Evolutionary conservation across 2,113 vertebrate genomes (phyloP).

Genomic region (Malurus cyaneus): DNA sequence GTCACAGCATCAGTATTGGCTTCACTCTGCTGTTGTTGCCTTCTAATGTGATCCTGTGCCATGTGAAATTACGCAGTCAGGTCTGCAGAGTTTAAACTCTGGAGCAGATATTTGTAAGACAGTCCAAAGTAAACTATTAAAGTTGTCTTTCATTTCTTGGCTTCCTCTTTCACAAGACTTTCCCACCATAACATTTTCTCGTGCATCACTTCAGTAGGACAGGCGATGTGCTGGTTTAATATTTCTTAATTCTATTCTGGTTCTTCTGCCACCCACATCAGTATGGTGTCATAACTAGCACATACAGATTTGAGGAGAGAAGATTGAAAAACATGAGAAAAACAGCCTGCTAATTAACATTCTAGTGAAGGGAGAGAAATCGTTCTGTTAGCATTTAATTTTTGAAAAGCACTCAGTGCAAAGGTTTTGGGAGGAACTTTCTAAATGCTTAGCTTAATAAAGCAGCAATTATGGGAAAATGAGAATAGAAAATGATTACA

Average conservation of each 20-base stretch:
- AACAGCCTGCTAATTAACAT: background rate
- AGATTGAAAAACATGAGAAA: background rate
- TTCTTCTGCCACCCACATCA: background rate
- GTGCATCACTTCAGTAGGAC: background rate
- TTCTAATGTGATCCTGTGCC: background rate
- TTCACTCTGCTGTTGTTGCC: background rate
- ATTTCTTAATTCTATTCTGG: background rate
- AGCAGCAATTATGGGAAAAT: slow-evolving; percentile 13
- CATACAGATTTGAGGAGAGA: background rate
- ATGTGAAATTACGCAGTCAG: background rate
- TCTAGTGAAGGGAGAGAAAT: background rate
- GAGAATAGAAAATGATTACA: slow-evolving; percentile 18
- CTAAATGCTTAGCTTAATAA: slow-evolving; percentile 32
- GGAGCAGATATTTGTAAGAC: background rate
- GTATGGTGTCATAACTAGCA: background rate
- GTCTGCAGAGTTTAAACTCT: background rate
- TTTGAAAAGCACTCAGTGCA: background rate
- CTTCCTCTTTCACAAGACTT: background rate
- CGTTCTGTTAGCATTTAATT: slow-evolving; percentile 9
- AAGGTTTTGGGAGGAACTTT: slow-evolving; percentile 11
- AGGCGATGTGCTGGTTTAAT: background rate
- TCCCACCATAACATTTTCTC: background rate
- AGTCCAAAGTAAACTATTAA: background rate
- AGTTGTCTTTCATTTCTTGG: background rate
- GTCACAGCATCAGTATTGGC: background rate